A percentile compares a stretch with the other conserved stretches of the same genome.
phyloP scores from a whole-genome alignment of 1,140 invertebrate species.

The Conopomorpha cramerella region DNA sequence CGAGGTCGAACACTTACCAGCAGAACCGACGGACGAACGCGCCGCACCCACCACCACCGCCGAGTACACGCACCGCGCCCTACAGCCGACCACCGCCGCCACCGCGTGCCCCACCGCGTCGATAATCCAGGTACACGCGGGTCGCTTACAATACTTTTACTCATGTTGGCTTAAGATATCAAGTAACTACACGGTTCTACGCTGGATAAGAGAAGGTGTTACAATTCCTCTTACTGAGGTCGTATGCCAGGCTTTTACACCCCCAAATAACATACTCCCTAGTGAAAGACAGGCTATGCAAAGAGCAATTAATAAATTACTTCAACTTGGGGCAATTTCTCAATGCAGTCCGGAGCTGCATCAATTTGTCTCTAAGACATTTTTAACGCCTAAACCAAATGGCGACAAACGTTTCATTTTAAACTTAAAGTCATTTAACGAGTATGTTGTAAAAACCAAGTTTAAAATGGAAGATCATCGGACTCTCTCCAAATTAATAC shows the following conservation, averaged over 20 bases:
- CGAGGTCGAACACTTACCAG: not conserved
- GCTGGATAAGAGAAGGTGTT: constrained; percentile 2
- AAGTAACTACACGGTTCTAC: constrained; percentile 1
- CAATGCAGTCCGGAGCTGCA: not conserved
- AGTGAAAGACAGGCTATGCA: constrained; percentile 1
- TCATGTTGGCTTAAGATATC: constrained; percentile 3
- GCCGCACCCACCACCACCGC: not conserved
- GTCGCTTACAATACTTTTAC: not conserved
- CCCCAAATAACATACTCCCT: not conserved
- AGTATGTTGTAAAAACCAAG: constrained; percentile 8
- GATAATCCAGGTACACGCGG: constrained; percentile 4
- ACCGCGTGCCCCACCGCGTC: constrained; percentile 3
- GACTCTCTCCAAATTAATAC: constrained; percentile 12
- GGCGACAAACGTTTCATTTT: constrained; percentile 13
- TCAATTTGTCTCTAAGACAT: constrained; percentile 9
- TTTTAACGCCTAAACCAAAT: constrained; percentile 12
- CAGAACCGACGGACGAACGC: not conserved
- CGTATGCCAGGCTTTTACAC: not conserved
- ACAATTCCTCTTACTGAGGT: not conserved
- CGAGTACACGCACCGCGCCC: not conserved
- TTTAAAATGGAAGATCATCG: constrained; percentile 20
- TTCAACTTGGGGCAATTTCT: constrained; percentile 5
- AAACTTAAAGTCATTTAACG: constrained; percentile 14
- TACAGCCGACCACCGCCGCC: not conserved
- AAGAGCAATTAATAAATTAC: constrained; percentile 7